These are phyloP conservation scores for Drosophila quinaria DNA, from an alignment of 2,888 invertebrate species.

Conservation along the genomic window DNA sequence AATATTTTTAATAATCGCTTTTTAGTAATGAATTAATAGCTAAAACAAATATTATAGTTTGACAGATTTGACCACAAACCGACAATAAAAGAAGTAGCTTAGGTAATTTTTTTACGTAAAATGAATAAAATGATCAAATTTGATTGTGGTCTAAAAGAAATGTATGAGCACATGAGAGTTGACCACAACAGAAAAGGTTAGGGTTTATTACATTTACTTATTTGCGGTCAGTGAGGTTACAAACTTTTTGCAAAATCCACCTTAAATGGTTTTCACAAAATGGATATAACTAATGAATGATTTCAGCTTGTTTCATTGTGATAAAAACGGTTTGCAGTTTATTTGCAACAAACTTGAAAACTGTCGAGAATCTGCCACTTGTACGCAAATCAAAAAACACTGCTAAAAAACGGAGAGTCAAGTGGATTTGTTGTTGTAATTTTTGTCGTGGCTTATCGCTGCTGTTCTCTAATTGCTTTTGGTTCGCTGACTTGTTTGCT, in stretches of 20 bases:
- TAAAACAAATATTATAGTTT: no score
- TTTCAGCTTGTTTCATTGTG: not conserved
- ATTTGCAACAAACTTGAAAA: constrained; percentile 18
- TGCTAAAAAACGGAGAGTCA: constrained; percentile 20
- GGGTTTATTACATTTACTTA: constrained; percentile 56
- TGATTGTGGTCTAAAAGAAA: constrained; percentile 43
- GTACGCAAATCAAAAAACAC: constrained; percentile 21
- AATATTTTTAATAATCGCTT: no score
- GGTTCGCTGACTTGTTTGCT: constrained; percentile 41
- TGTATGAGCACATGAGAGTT: constrained; percentile 12
- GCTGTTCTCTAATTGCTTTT: constrained; percentile 56
- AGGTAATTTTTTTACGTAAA: not conserved
- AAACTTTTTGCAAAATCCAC: constrained; percentile 9
- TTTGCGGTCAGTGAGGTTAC: constrained; percentile 35
- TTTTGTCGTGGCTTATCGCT: constrained; percentile 48
- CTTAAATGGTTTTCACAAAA: constrained; percentile 1
- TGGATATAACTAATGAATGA: not conserved
- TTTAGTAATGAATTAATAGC: no score
- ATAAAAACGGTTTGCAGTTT: constrained; percentile 23
- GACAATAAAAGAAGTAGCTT: no score
- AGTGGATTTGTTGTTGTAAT: constrained; percentile 34
- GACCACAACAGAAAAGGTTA: constrained; percentile 26
- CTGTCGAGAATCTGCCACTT: constrained; percentile 3
- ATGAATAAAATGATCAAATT: constrained; percentile 33
- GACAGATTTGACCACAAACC: no score